These are phyloP conservation scores for Aporrectodea caliginosa DNA, from an alignment of 1,140 invertebrate species.

Conservation along the genomic window DNA sequence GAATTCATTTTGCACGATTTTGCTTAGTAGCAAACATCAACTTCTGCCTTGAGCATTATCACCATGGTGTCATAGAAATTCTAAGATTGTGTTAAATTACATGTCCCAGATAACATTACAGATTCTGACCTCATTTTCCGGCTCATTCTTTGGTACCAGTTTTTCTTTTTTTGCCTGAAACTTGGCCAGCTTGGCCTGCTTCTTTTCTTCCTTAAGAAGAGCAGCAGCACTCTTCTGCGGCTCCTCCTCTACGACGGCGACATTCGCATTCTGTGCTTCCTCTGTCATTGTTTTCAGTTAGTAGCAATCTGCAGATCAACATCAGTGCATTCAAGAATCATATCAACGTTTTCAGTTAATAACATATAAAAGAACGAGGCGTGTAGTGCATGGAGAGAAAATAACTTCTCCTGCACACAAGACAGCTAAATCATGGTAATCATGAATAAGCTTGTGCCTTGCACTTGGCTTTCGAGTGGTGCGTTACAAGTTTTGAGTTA, in stretches of 20 bases:
- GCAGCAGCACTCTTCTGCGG: conserved; percentile 67
- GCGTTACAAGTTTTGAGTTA: no score
- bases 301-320: neutral
- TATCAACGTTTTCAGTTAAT: no score
- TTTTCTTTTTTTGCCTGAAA: conserved; percentile 35
- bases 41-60: no score
- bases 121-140: conserved; percentile 28
- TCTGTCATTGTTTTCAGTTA: neutral
- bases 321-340: no score
- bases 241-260: neutral
- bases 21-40: no score
- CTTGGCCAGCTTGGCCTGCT: conserved; percentile 70
- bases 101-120: neutral
- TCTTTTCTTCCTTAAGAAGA: conserved; percentile 82
- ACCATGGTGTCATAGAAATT: neutral
- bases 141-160: conserved; percentile 23
- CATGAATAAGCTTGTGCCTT: no score
- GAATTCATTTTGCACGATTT: no score
- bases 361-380: no score
- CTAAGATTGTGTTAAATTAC: conserved; percentile 41
- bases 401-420: no score
- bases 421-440: no score
- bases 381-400: no score
- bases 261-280: neutral
- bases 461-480: no score